Evolutionary conservation across 2,888 invertebrate species (phyloP).

Genomic region (Pandemis corylana): DNA sequence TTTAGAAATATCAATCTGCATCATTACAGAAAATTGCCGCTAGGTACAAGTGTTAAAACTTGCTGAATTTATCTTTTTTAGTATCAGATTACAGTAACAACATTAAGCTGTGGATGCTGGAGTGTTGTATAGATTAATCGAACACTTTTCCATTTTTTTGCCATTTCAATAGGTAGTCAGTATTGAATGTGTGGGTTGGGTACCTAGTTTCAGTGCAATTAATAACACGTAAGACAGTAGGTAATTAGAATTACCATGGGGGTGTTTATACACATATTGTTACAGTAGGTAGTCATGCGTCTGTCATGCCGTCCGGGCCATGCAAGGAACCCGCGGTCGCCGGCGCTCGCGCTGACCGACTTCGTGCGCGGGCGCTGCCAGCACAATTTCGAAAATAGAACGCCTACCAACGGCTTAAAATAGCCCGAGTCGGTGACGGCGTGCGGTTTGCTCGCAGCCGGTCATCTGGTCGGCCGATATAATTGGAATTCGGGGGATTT

Average conservation of each 20-base stretch:
- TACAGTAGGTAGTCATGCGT: conserved; percentile 66
- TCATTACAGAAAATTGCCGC: not conserved
- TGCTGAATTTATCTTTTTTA: not conserved
- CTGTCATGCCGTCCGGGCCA: conserved; percentile 64
- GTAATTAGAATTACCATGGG: conserved; percentile 58
- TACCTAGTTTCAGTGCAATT: conserved; percentile 45
- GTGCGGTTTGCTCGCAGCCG: conserved; percentile 60
- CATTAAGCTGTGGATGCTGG: not conserved
- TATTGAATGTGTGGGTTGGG: conserved; percentile 23
- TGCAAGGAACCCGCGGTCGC: conserved; percentile 64
- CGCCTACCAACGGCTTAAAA: conserved; percentile 72
- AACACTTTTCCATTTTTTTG: not conserved
- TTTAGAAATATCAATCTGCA: not conserved
- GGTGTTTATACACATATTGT: conserved; percentile 55
- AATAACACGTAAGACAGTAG: conserved; percentile 46
- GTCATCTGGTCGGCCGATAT: conserved; percentile 64
- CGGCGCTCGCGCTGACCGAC: conserved; percentile 74
- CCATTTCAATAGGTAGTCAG: not conserved
- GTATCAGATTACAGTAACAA: conserved; percentile 2
- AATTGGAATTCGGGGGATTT: conserved; percentile 57
- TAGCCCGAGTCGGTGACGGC: conserved; percentile 62
- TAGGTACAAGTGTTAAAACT: conserved; percentile 1
- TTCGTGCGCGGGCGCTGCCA: conserved; percentile 77
- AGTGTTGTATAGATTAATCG: not conserved
- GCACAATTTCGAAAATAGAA: conserved; percentile 74